Percentiles rank a stretch among this genome's conserved stretches.
phyloP scores from a whole-genome alignment of 2,888 invertebrate species.

The Ichneumon xanthorius region DNA sequence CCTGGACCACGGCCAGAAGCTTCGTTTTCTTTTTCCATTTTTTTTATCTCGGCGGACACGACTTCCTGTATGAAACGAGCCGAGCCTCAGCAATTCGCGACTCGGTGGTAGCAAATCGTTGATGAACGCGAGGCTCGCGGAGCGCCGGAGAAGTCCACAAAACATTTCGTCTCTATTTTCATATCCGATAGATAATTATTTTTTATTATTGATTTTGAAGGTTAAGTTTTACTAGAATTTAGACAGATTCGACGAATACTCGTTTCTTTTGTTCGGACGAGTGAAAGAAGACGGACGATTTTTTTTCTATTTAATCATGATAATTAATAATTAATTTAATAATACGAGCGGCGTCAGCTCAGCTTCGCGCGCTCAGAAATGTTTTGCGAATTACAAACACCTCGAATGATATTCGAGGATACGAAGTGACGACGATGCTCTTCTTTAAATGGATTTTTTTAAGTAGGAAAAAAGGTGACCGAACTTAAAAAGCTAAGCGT shows the following conservation, averaged over 20 bases:
- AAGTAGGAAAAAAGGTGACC: no score
- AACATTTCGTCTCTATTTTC: conserved; percentile 29
- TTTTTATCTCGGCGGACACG: conserved; percentile 18
- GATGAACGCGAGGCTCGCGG: background rate
- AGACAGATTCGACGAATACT: conserved; percentile 12
- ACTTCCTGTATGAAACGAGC: conserved; percentile 2
- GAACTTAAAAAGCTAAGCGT: no score
- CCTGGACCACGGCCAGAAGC: conserved; percentile 54
- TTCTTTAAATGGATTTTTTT: no score
- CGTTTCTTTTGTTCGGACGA: conserved; percentile 13
- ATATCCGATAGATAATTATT: conserved; percentile 16
- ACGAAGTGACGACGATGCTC: no score
- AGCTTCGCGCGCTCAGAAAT: no score
- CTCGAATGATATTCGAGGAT: no score
- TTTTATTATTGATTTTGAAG: background rate
- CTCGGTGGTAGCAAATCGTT: background rate
- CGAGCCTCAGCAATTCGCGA: background rate
- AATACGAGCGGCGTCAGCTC: no score
- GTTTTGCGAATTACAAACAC: no score
- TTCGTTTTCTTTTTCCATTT: conserved; percentile 29
- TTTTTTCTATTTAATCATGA: background rate
- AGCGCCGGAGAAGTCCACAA: conserved; percentile 13
- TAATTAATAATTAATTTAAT: background rate
- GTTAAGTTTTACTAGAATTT: conserved; percentile 42
- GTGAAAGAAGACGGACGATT: background rate